These are phyloP conservation scores for Coelopa frigida DNA, from an alignment of 1,140 invertebrate species.

Conservation along the genomic window DNA sequence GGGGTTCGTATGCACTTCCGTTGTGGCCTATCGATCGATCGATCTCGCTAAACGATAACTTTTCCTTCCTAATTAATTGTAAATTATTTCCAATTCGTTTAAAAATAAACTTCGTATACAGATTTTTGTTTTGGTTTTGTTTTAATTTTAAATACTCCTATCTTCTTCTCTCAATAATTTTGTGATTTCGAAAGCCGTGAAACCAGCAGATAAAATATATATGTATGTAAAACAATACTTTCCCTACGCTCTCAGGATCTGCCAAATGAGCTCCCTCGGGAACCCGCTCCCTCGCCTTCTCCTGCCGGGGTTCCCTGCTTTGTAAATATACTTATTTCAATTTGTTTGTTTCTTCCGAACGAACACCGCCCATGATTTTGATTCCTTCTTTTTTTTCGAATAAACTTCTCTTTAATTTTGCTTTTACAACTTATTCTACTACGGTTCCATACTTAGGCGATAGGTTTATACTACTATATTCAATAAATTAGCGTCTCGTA, in stretches of 20 bases:
- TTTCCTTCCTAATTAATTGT: conserved; percentile 13
- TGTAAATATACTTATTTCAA: too few species aligned
- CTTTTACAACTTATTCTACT: neutral
- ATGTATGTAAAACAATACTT: too few species aligned
- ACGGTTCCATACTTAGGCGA: neutral
- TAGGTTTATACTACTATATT: conserved; percentile 1
- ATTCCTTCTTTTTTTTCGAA: neutral
- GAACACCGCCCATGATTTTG: neutral
- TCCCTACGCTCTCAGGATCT: conserved; percentile 9
- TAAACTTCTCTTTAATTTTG: neutral
- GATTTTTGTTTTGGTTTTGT: neutral
- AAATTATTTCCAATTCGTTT: conserved; percentile 15
- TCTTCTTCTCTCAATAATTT: neutral
- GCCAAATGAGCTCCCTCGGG: conserved; percentile 6
- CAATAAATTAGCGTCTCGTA: conserved; percentile 4
- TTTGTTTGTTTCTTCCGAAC: neutral
- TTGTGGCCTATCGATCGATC: conserved; percentile 15
- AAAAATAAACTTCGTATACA: conserved; percentile 20
- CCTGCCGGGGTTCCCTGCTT: too few species aligned
- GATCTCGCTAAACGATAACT: conserved; percentile 14
- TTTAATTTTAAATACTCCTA: neutral
- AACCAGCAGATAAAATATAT: conserved; percentile 7
- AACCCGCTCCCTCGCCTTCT: too few species aligned
- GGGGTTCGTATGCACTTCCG: conserved; percentile 3
- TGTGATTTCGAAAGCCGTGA: neutral